Evolutionary conservation across 2,797 vertebrate species (phyloP).

Genomic region (Hyperoplus lanceolatus): DNA sequence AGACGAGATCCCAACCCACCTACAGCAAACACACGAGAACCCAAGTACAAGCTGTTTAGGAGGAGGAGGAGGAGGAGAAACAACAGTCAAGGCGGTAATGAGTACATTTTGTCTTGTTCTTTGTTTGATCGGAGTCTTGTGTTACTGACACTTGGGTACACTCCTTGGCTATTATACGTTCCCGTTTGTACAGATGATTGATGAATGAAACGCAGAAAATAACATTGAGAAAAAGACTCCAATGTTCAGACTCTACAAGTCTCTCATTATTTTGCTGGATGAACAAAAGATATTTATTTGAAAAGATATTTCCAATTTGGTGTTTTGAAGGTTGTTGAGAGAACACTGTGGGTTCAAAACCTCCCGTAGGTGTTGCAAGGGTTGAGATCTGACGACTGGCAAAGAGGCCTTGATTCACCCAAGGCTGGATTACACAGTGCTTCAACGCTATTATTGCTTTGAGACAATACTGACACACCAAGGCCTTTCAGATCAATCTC

Average conservation of each 20-base stretch:
- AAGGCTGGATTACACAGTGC: background rate
- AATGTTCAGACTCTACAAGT: background rate
- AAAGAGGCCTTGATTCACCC: background rate
- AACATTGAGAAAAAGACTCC: background rate
- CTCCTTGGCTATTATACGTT: conserved; percentile 10
- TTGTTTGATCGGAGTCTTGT: conserved; percentile 33
- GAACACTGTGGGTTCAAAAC: background rate
- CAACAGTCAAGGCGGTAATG: conserved; percentile 14
- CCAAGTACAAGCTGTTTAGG: conserved; percentile 7
- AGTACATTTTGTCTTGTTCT: conserved; percentile 20
- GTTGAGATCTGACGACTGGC: background rate
- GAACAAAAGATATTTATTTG: background rate
- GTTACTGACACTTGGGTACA: conserved; percentile 18
- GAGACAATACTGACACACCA: background rate
- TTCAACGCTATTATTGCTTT: background rate
- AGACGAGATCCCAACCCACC: conserved; percentile 11
- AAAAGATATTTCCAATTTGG: background rate
- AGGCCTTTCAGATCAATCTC: too few relatives aligned
- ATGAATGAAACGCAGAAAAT: conserved; percentile 2
- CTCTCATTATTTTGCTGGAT: background rate
- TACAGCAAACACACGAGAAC: conserved; percentile 25
- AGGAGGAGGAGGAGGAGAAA: conserved; percentile 27
- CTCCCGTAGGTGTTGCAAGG: background rate
- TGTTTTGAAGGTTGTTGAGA: background rate
- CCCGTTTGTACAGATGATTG: conserved; percentile 1